Evolutionary conservation across 2,113 vertebrate genomes (phyloP).

Genomic region (Siniperca knerii): DNA sequence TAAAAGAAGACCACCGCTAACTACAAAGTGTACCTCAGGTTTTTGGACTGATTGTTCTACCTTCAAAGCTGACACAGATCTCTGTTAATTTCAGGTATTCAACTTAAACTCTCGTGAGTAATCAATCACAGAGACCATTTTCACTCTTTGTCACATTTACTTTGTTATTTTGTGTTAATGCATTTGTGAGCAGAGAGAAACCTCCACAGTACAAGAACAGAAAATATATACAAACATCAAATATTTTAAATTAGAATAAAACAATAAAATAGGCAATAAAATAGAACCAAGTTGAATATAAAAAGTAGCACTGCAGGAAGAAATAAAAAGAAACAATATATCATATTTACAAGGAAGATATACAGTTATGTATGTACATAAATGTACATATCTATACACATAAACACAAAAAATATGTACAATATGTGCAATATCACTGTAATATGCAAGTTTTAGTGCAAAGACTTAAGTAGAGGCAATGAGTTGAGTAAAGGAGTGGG

Average conservation of each 20-base stretch:
- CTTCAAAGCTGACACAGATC: not conserved
- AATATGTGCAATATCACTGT: no score
- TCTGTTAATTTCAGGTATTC: constrained; percentile 5
- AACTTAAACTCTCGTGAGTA: not conserved
- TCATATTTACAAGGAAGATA: no score
- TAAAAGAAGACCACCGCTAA: not conserved
- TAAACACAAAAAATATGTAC: no score
- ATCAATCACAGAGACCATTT: constrained; percentile 9
- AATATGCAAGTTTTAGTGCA: no score
- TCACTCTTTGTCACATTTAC: constrained; percentile 1
- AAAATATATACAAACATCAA: not conserved
- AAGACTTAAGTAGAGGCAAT: not conserved
- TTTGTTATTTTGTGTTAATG: not conserved
- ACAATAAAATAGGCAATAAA: not conserved
- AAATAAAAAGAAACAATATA: not conserved
- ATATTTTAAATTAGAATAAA: not conserved
- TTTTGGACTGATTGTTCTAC: not conserved
- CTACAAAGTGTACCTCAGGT: not conserved
- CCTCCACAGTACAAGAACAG: no score
- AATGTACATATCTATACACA: no score
- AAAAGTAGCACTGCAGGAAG: not conserved
- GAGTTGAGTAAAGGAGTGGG: not conserved
- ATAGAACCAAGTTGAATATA: not conserved
- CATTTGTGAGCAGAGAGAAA: not conserved
- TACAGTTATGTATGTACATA: no score